Percentiles rank a stretch among this genome's conserved stretches.
These are phyloP conservation scores for Acanthosepion esculentum DNA, from an alignment of 2,888 invertebrate genomes.

Conservation along the genomic window DNA sequence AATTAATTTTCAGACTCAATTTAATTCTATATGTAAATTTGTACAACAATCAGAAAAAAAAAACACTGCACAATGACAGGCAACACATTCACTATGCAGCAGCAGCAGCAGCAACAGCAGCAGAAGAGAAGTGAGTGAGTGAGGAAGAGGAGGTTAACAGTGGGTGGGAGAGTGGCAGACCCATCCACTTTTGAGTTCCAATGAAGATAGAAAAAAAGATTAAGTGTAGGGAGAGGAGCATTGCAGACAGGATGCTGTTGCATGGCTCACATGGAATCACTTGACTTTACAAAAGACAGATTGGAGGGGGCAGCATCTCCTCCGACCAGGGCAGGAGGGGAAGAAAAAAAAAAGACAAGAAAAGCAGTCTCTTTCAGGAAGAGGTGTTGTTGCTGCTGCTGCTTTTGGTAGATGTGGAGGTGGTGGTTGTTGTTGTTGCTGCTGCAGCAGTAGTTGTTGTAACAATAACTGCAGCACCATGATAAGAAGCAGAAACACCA, in stretches of 20 bases:
- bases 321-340: neutral
- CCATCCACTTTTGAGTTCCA: slow-evolving; percentile 36
- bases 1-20: neutral
- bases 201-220: neutral
- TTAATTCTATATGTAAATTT: slow-evolving; percentile 47
- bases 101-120: slow-evolving; percentile 15
- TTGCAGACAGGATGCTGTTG: slow-evolving; percentile 38
- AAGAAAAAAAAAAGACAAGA: too few relatives aligned
- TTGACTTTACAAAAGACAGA: slow-evolving; percentile 34
- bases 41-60: slow-evolving; percentile 47
- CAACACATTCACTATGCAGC: slow-evolving; percentile 44
- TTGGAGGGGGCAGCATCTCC: neutral
- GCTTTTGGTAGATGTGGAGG: slow-evolving; percentile 36
- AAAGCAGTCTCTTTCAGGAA: slow-evolving; percentile 44
- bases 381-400: slow-evolving; percentile 24
- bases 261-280: slow-evolving; percentile 40
- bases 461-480: neutral
- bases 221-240: neutral
- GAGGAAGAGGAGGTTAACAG: neutral
- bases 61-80: slow-evolving; percentile 46
- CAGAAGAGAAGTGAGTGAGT: neutral
- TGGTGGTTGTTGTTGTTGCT: neutral
- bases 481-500: neutral
- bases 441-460: neutral
- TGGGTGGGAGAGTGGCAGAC: slow-evolving; percentile 24